Conservation (phyloP, 2,888 invertebrate genomes). For the Ypsolopha scabrella region DNA sequence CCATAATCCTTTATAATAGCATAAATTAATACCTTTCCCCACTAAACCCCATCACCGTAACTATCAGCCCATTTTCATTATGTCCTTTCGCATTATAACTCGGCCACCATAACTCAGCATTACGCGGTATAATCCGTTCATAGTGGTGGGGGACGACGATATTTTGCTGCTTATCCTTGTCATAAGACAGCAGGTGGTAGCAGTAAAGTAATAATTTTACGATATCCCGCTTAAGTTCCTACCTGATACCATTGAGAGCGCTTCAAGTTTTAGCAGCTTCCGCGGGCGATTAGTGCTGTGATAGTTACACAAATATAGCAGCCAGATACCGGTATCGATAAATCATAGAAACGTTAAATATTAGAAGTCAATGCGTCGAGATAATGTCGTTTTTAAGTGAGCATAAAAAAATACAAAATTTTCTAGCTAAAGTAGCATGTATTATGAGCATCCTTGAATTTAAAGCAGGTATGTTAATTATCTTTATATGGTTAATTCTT, state of each 20-base stretch:
- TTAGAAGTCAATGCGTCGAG: background rate
- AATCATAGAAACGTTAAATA: too few species aligned
- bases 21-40: background rate
- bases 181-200: constrained; percentile 36
- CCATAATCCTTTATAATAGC: background rate
- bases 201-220: constrained; percentile 41
- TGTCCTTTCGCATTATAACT: background rate
- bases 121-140: constrained; percentile 20
- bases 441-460: too few species aligned
- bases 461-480: too few species aligned
- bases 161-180: constrained; percentile 36
- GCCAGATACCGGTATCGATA: too few species aligned
- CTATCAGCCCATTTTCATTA: constrained; percentile 1
- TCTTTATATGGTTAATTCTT: too few species aligned
- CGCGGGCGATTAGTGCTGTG: background rate
- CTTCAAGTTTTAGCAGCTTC: constrained; percentile 13
- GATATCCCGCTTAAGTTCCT: constrained; percentile 34
- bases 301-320: too few species aligned
- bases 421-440: too few species aligned
- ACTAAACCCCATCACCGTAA: background rate
- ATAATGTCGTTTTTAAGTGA: background rate
- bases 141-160: constrained; percentile 20
- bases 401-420: too few species aligned
- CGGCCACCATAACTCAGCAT: constrained; percentile 8
- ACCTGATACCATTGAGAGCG: constrained; percentile 16